Base-by-base conservation (phyloP, 2,113 vertebrate genomes). In the Sylvietta virens region DNA sequence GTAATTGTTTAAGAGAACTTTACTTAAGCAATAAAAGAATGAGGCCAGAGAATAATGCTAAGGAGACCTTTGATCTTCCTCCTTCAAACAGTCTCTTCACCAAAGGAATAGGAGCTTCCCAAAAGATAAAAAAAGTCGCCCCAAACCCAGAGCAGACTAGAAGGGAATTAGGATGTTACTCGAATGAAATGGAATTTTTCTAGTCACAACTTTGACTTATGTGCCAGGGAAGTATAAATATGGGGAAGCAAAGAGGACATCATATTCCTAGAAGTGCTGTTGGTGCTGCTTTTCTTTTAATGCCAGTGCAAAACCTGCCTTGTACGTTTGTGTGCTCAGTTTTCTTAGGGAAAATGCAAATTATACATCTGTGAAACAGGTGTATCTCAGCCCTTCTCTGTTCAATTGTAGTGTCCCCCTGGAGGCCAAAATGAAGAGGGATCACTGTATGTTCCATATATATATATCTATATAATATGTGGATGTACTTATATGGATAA, bases 51-150 rank as follows among this genome's bases (percentile, higher is more conserved):
- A 90, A 91, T 93, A 80, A 88, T 77, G 64, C 67, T 90, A 64
- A 48, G 58, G 42, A 80, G n/a, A 74, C 71, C 92, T 96, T 95
- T 96, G 90, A 95, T 96, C 76, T 92, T 88, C 39, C 13, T 96
- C 15, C 50, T 96, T 86, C 85, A 94, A 87, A 79, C 27, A 82
- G 42, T 39, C 45, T 93, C 54, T 72, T 79, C 42, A 80, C 81
- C 56, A 86, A 78, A 94, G 92, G 22, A 83, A 79, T 27, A 78
- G 44, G 28, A 83, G 71, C n/a, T 78, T 93, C 50, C 35, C 81
- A 51, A 77, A 77, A 67, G 66, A 82, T 54, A 72, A 83, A 81
- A 86, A 61, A 56, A 21, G 2, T 22, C 15, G 84, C 18, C 28
- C 26, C 47, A 73, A 86, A 74, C 8, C 23, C 40, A 40, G 30